These are phyloP conservation scores for Colossoma macropomum DNA, from an alignment of 2,113 vertebrate species.

Conservation along the genomic window DNA sequence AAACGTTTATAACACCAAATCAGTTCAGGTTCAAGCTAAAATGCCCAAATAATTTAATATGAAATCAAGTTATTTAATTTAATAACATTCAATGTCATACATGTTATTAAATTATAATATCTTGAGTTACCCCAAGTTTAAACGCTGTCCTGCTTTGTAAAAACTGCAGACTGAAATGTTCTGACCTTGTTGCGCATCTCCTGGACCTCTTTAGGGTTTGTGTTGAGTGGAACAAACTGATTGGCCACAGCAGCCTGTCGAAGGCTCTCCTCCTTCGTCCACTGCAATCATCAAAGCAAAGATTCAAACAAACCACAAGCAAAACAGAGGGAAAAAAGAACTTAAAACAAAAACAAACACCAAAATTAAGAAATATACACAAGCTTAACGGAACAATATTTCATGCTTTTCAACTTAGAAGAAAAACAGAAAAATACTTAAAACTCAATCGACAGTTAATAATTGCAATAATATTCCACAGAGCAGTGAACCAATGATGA, in stretches of 20 bases:
- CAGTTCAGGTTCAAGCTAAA: too few species aligned
- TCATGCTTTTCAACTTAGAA: constrained; percentile 87
- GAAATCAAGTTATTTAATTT: too few species aligned
- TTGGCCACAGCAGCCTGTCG: constrained; percentile 92
- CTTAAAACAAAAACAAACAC: constrained; percentile 58
- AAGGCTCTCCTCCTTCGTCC: constrained; percentile 95
- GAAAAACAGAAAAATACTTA: constrained; percentile 59
- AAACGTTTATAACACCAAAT: too few species aligned
- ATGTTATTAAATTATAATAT: neutral
- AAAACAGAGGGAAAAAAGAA: constrained; percentile 43
- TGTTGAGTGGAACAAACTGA: constrained; percentile 98
- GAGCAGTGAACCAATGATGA: constrained; percentile 89
- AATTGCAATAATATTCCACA: constrained; percentile 55
- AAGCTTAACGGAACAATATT: constrained; percentile 69
- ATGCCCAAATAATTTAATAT: too few species aligned
- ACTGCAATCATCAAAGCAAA: constrained; percentile 86
- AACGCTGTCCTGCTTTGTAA: too few species aligned
- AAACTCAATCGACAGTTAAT: constrained; percentile 54
- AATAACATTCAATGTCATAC: too few species aligned
- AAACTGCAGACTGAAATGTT: neutral
- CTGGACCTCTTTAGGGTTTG: constrained; percentile 96
- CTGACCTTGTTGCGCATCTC: constrained; percentile 99
- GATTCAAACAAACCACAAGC: constrained; percentile 54
- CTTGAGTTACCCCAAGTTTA: too few species aligned
- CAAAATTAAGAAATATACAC: constrained; percentile 66